phyloP scores from a whole-genome alignment of 2,113 vertebrate genomes.

The Phoxinus phoxinus region DNA sequence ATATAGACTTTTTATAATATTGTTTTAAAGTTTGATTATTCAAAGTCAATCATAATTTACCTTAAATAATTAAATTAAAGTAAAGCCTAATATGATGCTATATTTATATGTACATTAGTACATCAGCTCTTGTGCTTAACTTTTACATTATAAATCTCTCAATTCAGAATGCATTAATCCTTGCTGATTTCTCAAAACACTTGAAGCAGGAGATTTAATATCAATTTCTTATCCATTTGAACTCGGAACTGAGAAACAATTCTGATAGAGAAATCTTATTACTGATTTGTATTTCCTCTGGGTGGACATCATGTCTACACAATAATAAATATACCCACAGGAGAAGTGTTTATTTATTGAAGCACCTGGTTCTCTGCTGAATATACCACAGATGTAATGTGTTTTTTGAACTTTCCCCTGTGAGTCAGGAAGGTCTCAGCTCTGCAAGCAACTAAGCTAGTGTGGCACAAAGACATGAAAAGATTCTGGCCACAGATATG shows the following conservation, averaged over 20 bases:
- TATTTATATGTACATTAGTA: not conserved
- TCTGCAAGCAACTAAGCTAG: slow-evolving; percentile 3
- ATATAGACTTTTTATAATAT: not conserved
- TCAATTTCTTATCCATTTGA: not conserved
- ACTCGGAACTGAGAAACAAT: not conserved
- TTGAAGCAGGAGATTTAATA: not conserved
- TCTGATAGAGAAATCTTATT: not conserved
- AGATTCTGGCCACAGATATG: not conserved
- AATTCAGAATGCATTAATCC: not conserved
- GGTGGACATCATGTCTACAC: not conserved
- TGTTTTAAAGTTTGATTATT: not conserved
- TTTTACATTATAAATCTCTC: not conserved
- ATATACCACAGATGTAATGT: not conserved
- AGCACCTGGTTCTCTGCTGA: not conserved
- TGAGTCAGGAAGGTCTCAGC: not conserved
- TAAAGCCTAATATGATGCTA: not conserved
- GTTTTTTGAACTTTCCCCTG: not conserved
- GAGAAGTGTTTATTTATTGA: not conserved
- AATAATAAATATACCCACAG: not conserved
- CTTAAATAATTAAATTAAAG: not conserved
- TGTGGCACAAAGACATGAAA: slow-evolving; percentile 22
- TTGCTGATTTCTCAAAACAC: not conserved
- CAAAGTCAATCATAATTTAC: not conserved
- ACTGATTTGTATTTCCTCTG: not conserved
- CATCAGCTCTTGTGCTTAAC: not conserved